These are phyloP conservation scores for Meloidogyne exigua DNA, from an alignment of 1,140 invertebrate species.

Conservation along the genomic window DNA sequence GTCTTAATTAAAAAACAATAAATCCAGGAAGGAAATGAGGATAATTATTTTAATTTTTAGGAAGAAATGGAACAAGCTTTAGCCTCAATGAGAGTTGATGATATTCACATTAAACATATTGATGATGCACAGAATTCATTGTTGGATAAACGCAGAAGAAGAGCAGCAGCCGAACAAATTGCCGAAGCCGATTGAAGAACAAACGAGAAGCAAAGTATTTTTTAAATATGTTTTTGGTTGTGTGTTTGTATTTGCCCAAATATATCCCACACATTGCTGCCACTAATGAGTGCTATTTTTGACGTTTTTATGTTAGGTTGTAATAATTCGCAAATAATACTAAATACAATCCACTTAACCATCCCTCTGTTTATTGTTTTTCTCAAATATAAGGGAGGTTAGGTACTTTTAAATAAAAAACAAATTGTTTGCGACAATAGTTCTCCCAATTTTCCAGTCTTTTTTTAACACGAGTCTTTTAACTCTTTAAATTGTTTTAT, in stretches of 20 bases:
- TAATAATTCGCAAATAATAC: neutral
- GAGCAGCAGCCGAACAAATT: slow-evolving; percentile 8
- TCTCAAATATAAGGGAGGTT: no score
- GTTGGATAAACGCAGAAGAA: slow-evolving; percentile 48
- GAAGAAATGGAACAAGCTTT: slow-evolving; percentile 96
- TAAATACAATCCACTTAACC: no score
- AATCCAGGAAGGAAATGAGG: no score
- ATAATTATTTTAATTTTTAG: no score
- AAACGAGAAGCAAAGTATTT: no score
- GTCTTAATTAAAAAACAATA: no score
- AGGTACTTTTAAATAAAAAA: no score
- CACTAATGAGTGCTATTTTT: neutral
- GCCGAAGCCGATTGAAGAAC: neutral
- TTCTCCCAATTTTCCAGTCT: neutral
- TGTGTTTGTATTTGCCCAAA: neutral
- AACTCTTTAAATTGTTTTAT: neutral
- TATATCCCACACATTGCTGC: neutral
- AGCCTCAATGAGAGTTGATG: slow-evolving; percentile 92
- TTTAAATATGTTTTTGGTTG: neutral
- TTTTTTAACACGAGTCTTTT: neutral
- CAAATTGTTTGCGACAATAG: neutral
- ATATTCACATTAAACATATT: slow-evolving; percentile 61
- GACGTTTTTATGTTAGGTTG: neutral
- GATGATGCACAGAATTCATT: slow-evolving; percentile 55
- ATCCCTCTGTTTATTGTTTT: no score